These are phyloP conservation scores for Pedetes capensis DNA, from an alignment of 2,113 vertebrate genomes.

Conservation along the genomic window DNA sequence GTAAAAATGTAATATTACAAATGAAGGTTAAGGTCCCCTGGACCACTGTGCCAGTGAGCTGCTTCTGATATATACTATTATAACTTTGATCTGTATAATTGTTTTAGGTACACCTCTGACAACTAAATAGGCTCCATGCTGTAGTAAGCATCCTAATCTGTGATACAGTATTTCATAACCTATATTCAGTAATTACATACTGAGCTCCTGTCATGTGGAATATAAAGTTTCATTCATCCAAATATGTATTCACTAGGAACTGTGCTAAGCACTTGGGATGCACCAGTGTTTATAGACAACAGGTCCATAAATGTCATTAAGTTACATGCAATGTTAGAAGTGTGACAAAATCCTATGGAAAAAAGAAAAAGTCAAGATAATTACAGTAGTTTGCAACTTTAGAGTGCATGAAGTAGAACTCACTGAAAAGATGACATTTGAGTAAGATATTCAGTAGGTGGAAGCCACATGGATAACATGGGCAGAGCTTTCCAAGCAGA, in stretches of 20 bases:
- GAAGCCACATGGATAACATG: neutral
- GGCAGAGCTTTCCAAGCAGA: neutral
- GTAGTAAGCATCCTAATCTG: neutral
- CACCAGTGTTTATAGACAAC: neutral
- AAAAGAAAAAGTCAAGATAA: neutral
- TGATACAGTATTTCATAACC: neutral
- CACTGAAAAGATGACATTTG: neutral
- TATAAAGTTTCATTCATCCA: neutral
- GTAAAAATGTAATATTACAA: neutral
- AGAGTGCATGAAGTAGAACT: neutral
- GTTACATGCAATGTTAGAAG: neutral
- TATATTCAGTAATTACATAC: neutral
- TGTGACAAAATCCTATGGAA: neutral
- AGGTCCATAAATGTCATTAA: neutral
- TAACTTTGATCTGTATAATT: neutral
- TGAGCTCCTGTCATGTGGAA: neutral
- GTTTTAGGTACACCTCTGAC: neutral
- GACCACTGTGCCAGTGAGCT: neutral
- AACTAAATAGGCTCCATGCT: neutral
- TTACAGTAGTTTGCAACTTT: neutral
- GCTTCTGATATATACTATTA: neutral
- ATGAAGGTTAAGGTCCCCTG: neutral
- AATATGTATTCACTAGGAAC: neutral
- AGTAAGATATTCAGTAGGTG: neutral
- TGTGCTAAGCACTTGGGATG: neutral